Evolutionary conservation across 2,113 vertebrate genomes (phyloP).

Genomic region (Cyanoramphus novaezelandiae): DNA sequence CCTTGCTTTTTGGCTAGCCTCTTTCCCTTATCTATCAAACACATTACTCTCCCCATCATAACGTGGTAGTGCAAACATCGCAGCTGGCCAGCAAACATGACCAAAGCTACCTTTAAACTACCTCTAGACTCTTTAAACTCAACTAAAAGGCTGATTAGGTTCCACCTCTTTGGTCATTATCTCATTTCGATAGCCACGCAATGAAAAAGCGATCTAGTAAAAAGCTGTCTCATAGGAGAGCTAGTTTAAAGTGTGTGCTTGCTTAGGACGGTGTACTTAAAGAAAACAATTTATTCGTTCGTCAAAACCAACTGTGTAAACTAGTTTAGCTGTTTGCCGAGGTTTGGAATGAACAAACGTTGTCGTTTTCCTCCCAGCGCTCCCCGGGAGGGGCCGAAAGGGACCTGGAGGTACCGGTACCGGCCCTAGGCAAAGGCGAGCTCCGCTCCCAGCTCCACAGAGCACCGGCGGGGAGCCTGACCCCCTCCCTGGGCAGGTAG

Average conservation of each 20-base stretch:
- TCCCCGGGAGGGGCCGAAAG: not conserved
- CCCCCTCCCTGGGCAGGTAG: not conserved
- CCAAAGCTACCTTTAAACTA: slow-evolving; percentile 75
- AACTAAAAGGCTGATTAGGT: slow-evolving; percentile 78
- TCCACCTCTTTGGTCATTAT: slow-evolving; percentile 79
- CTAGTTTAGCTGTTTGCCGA: slow-evolving; percentile 71
- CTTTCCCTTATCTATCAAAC: slow-evolving; percentile 80
- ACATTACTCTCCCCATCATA: slow-evolving; percentile 83
- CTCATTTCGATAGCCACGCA: slow-evolving; percentile 77
- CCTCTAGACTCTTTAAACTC: slow-evolving; percentile 76
- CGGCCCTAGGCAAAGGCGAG: not conserved
- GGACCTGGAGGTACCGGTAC: not conserved
- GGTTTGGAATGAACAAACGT: slow-evolving; percentile 59
- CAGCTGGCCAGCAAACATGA: slow-evolving; percentile 71
- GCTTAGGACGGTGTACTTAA: slow-evolving; percentile 67
- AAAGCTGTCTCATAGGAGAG: slow-evolving; percentile 71
- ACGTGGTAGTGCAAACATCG: slow-evolving; percentile 77
- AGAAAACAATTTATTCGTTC: slow-evolving; percentile 65
- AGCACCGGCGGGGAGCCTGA: not conserved
- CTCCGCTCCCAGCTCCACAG: not conserved
- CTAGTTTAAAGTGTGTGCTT: slow-evolving; percentile 73
- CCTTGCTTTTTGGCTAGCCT: slow-evolving; percentile 75
- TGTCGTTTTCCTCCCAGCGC: slow-evolving; percentile 25
- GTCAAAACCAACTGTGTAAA: slow-evolving; percentile 66
- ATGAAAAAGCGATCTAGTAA: slow-evolving; percentile 79